These are phyloP conservation scores for Tragelaphus buxtoni DNA, from an alignment of 2,113 vertebrate species.

Conservation along the genomic window DNA sequence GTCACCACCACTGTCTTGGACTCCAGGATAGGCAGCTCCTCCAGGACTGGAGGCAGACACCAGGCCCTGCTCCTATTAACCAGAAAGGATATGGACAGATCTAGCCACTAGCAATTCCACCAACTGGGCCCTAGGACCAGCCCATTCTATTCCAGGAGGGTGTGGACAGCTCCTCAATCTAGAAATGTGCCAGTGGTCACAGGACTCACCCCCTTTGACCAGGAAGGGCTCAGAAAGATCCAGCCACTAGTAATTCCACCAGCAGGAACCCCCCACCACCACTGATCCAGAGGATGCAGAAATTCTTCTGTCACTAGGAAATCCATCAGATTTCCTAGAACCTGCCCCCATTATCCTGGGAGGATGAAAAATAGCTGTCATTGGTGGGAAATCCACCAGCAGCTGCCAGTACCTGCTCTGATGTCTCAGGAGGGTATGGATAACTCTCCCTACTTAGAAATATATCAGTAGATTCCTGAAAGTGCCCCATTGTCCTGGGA, in stretches of 20 bases:
- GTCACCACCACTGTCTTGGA: not conserved
- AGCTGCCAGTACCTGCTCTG: not conserved
- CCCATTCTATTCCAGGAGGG: not conserved
- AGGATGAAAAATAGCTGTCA: not conserved
- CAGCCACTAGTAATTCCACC: not conserved
- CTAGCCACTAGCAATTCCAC: not conserved
- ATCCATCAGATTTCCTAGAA: not conserved
- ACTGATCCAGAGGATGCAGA: not conserved
- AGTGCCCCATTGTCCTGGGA: not conserved
- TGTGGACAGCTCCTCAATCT: not conserved
- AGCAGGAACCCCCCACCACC: not conserved
- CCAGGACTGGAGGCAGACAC: not conserved
- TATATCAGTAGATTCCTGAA: not conserved
- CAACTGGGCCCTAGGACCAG: not conserved
- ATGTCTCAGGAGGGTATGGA: not conserved
- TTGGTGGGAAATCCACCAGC: not conserved
- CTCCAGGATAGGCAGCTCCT: not conserved
- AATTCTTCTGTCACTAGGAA: not conserved
- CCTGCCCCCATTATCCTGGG: not conserved
- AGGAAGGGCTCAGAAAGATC: not conserved
- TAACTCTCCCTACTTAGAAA: not conserved
- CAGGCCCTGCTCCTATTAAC: not conserved
- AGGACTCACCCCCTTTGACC: not conserved
- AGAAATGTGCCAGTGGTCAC: not conserved
- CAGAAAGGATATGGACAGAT: not conserved